Conservation (phyloP, 2,888 invertebrate species). For the Chrysolina oricalcia region DNA sequence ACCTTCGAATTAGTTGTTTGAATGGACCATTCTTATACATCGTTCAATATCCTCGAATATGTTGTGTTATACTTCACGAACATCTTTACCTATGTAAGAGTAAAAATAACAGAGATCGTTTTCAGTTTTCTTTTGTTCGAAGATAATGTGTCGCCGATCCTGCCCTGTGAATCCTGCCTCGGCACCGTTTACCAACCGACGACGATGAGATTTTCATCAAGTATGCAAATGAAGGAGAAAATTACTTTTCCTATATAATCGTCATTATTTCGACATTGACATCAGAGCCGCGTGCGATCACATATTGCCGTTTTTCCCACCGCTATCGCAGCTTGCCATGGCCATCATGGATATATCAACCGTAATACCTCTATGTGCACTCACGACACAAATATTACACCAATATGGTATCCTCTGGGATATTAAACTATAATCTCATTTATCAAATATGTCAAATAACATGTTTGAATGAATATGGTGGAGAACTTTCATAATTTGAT, state of each 20-base stretch:
- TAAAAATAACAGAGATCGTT: too few relatives aligned
- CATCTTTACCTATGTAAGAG: too few relatives aligned
- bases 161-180: neutral
- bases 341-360: slow-evolving; percentile 35
- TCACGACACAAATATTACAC: slow-evolving; percentile 49
- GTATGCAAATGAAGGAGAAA: slow-evolving; percentile 73
- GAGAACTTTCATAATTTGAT: neutral
- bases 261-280: slow-evolving; percentile 74
- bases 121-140: too few relatives aligned
- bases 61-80: too few relatives aligned
- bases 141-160: neutral
- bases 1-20: too few relatives aligned
- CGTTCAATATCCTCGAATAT: too few relatives aligned
- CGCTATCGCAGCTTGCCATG: slow-evolving; percentile 56
- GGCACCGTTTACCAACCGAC: slow-evolving; percentile 25
- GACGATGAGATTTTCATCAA: slow-evolving; percentile 72
- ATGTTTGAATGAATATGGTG: slow-evolving; percentile 22
- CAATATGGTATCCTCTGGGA: slow-evolving; percentile 47
- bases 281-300: slow-evolving; percentile 68
- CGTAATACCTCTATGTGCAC: slow-evolving; percentile 31
- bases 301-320: slow-evolving; percentile 70
- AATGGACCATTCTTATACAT: too few relatives aligned
- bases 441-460: slow-evolving; percentile 52
- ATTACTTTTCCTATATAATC: slow-evolving; percentile 74
- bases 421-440: slow-evolving; percentile 56